Conservation (phyloP, 1,140 invertebrate genomes). For the Heliconius hermathena region DNA sequence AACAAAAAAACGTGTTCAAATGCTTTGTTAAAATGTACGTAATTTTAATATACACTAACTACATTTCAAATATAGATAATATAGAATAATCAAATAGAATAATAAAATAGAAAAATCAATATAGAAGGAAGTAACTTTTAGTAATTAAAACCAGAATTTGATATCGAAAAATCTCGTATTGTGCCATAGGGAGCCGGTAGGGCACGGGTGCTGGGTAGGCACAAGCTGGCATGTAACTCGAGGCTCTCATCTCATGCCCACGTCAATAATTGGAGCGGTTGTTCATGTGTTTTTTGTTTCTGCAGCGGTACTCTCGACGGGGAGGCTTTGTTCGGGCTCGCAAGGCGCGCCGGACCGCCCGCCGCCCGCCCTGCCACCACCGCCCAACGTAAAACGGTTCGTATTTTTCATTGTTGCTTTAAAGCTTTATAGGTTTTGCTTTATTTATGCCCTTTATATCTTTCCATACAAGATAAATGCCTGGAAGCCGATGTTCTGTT, state of each 20-base stretch:
- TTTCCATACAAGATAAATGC: conserved; percentile 71
- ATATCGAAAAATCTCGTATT: conserved; percentile 18
- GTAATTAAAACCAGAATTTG: not conserved
- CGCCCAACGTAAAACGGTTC: conserved; percentile 73
- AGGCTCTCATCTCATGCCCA: conserved; percentile 64
- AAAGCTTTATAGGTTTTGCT: conserved; percentile 80
- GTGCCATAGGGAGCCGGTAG: conserved; percentile 1
- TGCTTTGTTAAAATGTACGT: too few species aligned
- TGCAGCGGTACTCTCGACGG: conserved; percentile 67
- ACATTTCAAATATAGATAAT: not conserved
- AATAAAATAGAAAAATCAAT: too few species aligned
- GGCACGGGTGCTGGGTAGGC: conserved; percentile 22
- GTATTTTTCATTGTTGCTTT: conserved; percentile 81
- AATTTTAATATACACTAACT: not conserved
- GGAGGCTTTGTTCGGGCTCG: conserved; percentile 67
- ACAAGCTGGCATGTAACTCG: conserved; percentile 46
- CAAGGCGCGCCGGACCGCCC: conserved; percentile 44
- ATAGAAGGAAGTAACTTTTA: not conserved
- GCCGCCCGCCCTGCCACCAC: conserved; percentile 45
- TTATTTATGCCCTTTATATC: conserved; percentile 77
- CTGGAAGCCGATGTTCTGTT: conserved; percentile 68
- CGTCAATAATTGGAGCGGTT: conserved; percentile 79
- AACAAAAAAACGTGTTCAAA: too few species aligned
- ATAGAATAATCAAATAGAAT: too few species aligned
- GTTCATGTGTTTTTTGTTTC: conserved; percentile 73